Conservation (phyloP, 2,113 vertebrate species). For the Corythoichthys haematopterus region DNA sequence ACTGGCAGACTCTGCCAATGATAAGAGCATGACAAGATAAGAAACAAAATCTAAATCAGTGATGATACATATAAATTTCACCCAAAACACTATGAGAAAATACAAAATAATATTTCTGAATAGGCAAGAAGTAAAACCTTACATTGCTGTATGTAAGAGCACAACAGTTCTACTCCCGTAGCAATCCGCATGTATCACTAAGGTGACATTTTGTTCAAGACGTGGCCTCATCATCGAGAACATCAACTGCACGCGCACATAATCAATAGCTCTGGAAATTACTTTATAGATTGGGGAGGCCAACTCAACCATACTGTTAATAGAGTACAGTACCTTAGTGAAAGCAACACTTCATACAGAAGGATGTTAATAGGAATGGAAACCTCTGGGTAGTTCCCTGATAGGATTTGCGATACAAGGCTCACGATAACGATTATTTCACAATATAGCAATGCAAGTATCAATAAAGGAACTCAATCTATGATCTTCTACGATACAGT, state of each 20-base stretch:
- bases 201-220: conserved; percentile 17
- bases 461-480: too few relatives aligned
- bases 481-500: too few relatives aligned
- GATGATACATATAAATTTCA: too few relatives aligned
- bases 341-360: neutral
- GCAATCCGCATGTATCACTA: conserved; percentile 3
- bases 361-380: neutral
- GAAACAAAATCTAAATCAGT: too few relatives aligned
- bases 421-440: too few relatives aligned
- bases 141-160: neutral
- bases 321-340: neutral
- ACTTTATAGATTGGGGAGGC: conserved; percentile 21
- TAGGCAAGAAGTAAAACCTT: neutral
- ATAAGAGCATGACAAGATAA: too few relatives aligned
- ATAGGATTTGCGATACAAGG: too few relatives aligned
- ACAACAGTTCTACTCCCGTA: neutral
- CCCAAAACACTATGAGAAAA: too few relatives aligned
- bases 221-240: conserved; percentile 13
- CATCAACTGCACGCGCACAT: conserved; percentile 12
- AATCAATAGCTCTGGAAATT: conserved; percentile 28
- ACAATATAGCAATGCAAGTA: too few relatives aligned
- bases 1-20: too few relatives aligned
- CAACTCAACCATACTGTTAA: conserved; percentile 19
- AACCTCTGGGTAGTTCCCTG: too few relatives aligned
- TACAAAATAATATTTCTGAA: too few relatives aligned